Evolutionary conservation across 2,888 invertebrate species (phyloP).

Genomic region (Synanthedon tipuliformis): DNA sequence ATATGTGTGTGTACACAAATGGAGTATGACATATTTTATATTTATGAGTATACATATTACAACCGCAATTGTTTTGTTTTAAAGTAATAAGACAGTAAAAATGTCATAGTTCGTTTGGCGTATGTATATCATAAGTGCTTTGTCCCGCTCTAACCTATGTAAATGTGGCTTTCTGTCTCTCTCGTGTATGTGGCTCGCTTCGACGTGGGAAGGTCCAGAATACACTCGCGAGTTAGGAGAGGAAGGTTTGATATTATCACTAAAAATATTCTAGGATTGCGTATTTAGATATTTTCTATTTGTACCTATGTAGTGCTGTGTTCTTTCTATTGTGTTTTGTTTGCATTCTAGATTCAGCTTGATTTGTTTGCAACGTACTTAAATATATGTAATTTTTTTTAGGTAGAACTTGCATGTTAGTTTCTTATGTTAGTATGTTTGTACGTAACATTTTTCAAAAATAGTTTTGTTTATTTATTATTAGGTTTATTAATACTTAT

Average conservation of each 20-base stretch:
- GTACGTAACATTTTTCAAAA: no score
- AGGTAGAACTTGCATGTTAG: no score
- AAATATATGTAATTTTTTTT: no score
- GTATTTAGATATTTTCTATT: conserved; percentile 4
- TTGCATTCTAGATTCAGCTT: neutral
- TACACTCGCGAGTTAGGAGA: conserved; percentile 62
- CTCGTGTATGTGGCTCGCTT: conserved; percentile 39
- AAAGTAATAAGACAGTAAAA: conserved; percentile 1
- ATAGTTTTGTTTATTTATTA: no score
- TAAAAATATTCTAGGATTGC: conserved; percentile 21
- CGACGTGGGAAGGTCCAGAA: conserved; percentile 54
- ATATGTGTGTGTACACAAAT: no score
- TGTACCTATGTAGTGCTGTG: neutral
- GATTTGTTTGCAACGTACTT: no score
- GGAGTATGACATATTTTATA: no score
- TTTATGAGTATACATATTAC: no score
- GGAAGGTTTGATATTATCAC: conserved; percentile 64
- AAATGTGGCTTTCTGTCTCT: conserved; percentile 68
- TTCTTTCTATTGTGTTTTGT: neutral
- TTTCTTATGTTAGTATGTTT: no score
- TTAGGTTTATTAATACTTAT: no score
- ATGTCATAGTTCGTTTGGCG: no score
- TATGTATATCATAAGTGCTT: conserved; percentile 12
- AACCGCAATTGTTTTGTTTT: conserved; percentile 11
- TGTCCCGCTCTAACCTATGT: conserved; percentile 63